Evolutionary conservation across 2,113 vertebrate genomes (phyloP), one percentile per base, ranked within the genome.

Genomic region (Sardina pilchardus): DNA sequence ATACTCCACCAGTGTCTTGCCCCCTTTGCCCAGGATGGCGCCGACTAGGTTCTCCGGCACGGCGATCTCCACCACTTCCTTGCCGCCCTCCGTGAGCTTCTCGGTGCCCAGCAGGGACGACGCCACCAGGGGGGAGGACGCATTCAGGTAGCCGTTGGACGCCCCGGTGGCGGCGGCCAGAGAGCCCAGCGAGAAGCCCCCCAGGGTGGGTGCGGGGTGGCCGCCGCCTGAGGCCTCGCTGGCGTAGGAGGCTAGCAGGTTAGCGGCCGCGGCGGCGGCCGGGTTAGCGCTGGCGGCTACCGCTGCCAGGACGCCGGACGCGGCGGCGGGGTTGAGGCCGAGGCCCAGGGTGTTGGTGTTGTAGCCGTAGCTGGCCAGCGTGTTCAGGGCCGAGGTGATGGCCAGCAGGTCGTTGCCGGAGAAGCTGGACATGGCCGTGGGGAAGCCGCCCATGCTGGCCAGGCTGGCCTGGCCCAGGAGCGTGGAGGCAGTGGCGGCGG

Each of bases 1-100:
- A 94, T 98, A 98, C 93, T 98, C 97, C 93, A 98, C 97, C 94
- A 98, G 91, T 88, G 97, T 98, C 94, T 98, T 98, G 85, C 97
- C 97, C 80, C 97, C 97, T 90, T 98, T 98, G 81, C 97, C 97
- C 93, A 98, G 90, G 92, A 98, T 98, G 94, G 97, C 97, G 48
- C 97, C 97, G 85, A 98, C 97, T 90, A 98, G 95, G 94, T 97
- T 98, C 92, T 98, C 97, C 0, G 97, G 97, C 89, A 98, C 97
- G 0, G 97, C 97, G 2, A 98, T 98, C 92, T 98, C 97, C 63
- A 98, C 96, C 90, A 97, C 96, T 92, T 98, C 97, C 94, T 98
- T 98, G 21, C 96, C 95, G 30, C 96, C 96, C 92, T 97, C 97
- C 0, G 91, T 94, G 0, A 97, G 91, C 95, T 98, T 98, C 92